Base-by-base conservation (phyloP, 2,113 vertebrate genomes). In the Pachyramphus minor region DNA sequence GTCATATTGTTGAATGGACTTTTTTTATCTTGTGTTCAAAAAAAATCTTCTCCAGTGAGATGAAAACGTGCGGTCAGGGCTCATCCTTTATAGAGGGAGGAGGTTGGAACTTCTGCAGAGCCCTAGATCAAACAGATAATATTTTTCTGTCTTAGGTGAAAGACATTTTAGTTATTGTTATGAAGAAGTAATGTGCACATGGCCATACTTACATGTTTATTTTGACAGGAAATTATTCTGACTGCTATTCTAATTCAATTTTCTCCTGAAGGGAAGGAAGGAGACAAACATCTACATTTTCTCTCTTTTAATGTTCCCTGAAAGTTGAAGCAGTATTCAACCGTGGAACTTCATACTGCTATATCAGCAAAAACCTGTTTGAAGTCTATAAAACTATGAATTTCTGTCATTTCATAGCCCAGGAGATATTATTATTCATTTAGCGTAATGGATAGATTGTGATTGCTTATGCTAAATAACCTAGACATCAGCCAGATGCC, bases 381-480 rank as follows among this genome's bases (percentile, higher is more conserved):
- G 33, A 73, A 76, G 44, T 74, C 63, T 66, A 44, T 67, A 64
- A 69, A 91, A 62, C 47, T 12, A 63, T 78, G 91, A 93, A 85
- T 88, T 95, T 71, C 67, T 96, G 84, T 42, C 71, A 77, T 87
- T 96, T 73, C 30, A 24, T 85, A 87, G 53, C 63, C 78, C 71
- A 80, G 45, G 83, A 90, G 33, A 62, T 79, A 84, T 72, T 90
- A 89, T 77, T 95, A 87, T 84, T 95, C 66, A 72, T 84, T 96
- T 93, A 89, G 42, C 55, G 25, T 63, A 95, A 93, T 83, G 78
- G 62, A 66, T 62, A 79, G 45, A 83, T 66, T 94, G 91, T 93
- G 91, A 76, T 88, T 94, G 47, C 79, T 88, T 93, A 80, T 86
- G 90, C 92, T 80, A 93, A 96, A 90, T 93, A 96, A 91, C 47